Base-by-base conservation (phyloP, 1,140 invertebrate genomes). In the Ptiloglossa arizonensis region DNA sequence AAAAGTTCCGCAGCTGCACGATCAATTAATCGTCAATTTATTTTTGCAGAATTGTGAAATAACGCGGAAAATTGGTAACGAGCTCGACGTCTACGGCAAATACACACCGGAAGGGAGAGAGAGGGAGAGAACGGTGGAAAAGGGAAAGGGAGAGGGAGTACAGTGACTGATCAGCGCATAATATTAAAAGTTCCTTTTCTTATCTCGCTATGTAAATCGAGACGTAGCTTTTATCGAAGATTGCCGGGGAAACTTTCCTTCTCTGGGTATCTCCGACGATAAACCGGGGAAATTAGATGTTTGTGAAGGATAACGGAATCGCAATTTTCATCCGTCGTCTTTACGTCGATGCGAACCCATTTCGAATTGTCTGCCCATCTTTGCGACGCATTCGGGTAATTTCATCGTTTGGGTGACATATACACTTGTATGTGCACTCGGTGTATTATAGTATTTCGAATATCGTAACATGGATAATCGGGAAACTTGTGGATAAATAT, bases 1-100 rank as follows among this genome's bases (percentile, higher is more conserved):
- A 54, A 76, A 75, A 68, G 64, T 68, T 59, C 52, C n/a, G 29
- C 71, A 54, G 71, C 54, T 35, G 63, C 41, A 19, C 66, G 19
- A 60, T 69, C 73, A 67, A 59, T 69, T 76, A 69, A 69, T 69
- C 52, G 66, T 76, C 69, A 48, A 76, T 69, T 48, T 50, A 69
- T 76, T 76, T 76, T 69, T 69, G 73, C 66, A 60, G 54, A 76
- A 69, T 76, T 76, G 54, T 76, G 73, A 76, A 76, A 76, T 76
- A 76, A 76, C 64, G 73, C 29, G 73, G 73, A 76, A 76, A 76
- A 76, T 76, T 32, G 64, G 32, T 41, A 76, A 76, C 66, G 73
- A 69, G 35, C 60, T 56, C 35, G 0, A 32, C 50, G 19, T 56
- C 41, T 48, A 24, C 17, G 62, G 1, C 17, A 22, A 24, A 50